A percentile compares a stretch with the other conserved stretches of the same genome.
Conservation (phyloP, 2,888 invertebrate genomes). For the Oscheius myriophilus region DNA sequence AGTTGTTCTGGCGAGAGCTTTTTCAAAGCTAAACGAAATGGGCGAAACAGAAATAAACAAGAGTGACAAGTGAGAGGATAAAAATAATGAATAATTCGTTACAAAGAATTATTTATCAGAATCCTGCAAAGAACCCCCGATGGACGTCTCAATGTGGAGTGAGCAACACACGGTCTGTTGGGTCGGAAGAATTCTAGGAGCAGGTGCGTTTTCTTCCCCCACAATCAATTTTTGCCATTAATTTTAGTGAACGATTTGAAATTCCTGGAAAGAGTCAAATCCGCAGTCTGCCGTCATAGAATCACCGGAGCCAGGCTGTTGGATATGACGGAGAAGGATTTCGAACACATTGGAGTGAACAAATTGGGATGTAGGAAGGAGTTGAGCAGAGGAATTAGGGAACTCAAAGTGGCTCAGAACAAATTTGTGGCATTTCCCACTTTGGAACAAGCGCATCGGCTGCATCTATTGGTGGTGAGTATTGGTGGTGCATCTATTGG, state of each 20-base stretch:
- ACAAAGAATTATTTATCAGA: not conserved
- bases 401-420: slow-evolving; percentile 36
- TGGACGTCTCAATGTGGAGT: slow-evolving; percentile 56
- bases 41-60: no score
- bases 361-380: slow-evolving; percentile 42
- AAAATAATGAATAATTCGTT: no score
- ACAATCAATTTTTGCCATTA: not conserved
- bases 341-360: slow-evolving; percentile 57
- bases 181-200: slow-evolving; percentile 47
- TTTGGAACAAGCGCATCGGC: slow-evolving; percentile 36
- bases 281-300: slow-evolving; percentile 52
- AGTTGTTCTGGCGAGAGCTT: no score
- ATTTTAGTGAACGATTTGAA: slow-evolving; percentile 45
- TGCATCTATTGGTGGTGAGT: slow-evolving; percentile 38
- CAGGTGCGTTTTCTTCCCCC: slow-evolving; percentile 24
- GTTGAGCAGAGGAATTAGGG: slow-evolving; percentile 38
- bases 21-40: no score
- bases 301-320: slow-evolving; percentile 60
- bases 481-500: no score
- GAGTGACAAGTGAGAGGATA: no score
- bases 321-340: slow-evolving; percentile 57
- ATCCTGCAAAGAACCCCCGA: slow-evolving; percentile 30
- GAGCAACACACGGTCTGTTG: slow-evolving; percentile 60
- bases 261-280: slow-evolving; percentile 50
- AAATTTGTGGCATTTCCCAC: slow-evolving; percentile 44